phyloP scores from a whole-genome alignment of 1,140 invertebrate genomes.

The Notospermus geniculatus region DNA sequence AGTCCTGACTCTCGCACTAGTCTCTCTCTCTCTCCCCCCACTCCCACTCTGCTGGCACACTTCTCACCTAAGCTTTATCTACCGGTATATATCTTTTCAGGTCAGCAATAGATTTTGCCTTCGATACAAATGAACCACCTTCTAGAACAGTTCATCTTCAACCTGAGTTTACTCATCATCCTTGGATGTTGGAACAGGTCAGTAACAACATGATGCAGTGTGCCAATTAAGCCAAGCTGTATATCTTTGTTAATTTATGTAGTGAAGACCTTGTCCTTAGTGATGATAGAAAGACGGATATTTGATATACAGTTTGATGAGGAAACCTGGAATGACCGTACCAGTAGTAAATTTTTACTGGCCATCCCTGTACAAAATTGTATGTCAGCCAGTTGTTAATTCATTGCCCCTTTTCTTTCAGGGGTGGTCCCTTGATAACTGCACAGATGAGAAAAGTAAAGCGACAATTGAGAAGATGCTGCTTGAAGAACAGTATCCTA shows the following conservation, averaged over 20 bases:
- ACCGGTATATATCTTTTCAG: slow-evolving; percentile 36
- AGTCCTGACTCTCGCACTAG: too few species aligned
- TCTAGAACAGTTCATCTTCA: slow-evolving; percentile 59
- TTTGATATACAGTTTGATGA: too few species aligned
- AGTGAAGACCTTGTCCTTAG: too few species aligned
- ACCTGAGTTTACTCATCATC: slow-evolving; percentile 65
- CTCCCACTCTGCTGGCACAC: too few species aligned
- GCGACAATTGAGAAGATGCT: slow-evolving; percentile 54
- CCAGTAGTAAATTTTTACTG: too few species aligned
- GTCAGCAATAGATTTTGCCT: slow-evolving; percentile 33
- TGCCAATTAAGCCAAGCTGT: neutral
- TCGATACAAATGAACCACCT: slow-evolving; percentile 57
- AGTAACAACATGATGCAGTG: neutral
- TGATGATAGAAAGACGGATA: too few species aligned
- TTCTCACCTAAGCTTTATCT: too few species aligned
- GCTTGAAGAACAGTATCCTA: slow-evolving; percentile 56
- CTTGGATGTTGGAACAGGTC: slow-evolving; percentile 66
- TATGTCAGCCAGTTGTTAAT: neutral
- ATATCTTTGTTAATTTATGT: too few species aligned
- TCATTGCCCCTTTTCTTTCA: slow-evolving; percentile 18
- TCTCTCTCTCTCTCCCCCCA: too few species aligned
- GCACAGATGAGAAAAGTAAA: slow-evolving; percentile 50
- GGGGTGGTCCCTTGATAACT: slow-evolving; percentile 49
- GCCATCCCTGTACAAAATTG: too few species aligned
- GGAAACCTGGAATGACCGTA: too few species aligned